Base-by-base conservation (phyloP, 2,113 vertebrate species). In the Scophthalmus maximus region DNA sequence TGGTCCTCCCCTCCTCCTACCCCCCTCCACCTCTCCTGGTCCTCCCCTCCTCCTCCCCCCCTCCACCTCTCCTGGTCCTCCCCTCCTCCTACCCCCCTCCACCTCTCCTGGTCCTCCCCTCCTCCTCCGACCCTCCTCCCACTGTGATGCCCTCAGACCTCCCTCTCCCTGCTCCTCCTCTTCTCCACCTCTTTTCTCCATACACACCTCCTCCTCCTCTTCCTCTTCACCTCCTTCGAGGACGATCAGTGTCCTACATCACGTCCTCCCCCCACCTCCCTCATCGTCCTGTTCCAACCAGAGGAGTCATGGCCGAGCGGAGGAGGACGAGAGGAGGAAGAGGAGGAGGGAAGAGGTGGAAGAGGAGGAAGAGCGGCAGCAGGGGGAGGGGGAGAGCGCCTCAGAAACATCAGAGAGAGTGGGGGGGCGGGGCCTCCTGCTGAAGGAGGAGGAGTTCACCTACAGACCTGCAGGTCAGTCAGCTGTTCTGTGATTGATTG, bases 331-430 rank as follows among this genome's bases (percentile, higher is more conserved):
- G 18, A 62, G 56, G 30, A 68, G 29, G 65, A 85, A 14, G 68
- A 87, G 63, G 79, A 78, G 62, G 64, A 29, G 0, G 26, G 6
- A 14, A 9, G 58, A 44, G 17, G 44, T 22, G 59, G 17, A 20
- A 18, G 67, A 65, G 50, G 51, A 82, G 50, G 68, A 90, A 73
- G 88, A 87, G 71, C 76, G 87, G n/a, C 87, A 90, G 79, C 89
- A 91, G 76, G 91, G 84, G 1, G 92, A 89, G 49, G 88, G 87
- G 0, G 91, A 92, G 47, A 92, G 88, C 0, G 72, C 86, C 27
- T 90, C 90, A 0, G 92, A 92, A 56, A 88, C 79, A 1, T 87
- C 74, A 1, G 82, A 89, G 53, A 65, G n/a, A 3, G 4, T 59
- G 14, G 73, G 60, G n/a, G 68, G 53, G 59, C 58, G 44, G 18